Evolutionary conservation across 2,888 invertebrate species (phyloP).

Genomic region (Scaptomyza polygonia): DNA sequence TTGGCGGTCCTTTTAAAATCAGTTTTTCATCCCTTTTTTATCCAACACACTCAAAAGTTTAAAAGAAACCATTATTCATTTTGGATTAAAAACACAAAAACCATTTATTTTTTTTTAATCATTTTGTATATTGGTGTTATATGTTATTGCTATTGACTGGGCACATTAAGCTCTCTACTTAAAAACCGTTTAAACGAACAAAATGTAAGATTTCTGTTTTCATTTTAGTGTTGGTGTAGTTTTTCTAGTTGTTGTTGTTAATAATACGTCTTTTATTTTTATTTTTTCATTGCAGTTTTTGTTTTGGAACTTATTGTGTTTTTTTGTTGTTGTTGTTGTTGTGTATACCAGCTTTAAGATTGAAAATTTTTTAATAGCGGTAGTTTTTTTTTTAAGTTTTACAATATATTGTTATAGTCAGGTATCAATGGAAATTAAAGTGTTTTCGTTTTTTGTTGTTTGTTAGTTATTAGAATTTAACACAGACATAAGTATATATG

Average conservation of each 20-base stretch:
- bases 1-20: neutral
- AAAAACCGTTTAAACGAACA: slow-evolving; percentile 57
- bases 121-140: slow-evolving; percentile 73
- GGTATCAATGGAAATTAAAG: slow-evolving; percentile 74
- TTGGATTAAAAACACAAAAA: slow-evolving; percentile 52
- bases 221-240: slow-evolving; percentile 35
- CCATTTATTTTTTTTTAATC: slow-evolving; percentile 61
- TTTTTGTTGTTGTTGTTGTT: neutral
- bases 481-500: slow-evolving; percentile 51
- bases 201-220: slow-evolving; percentile 35
- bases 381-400: slow-evolving; percentile 40
- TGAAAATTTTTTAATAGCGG: slow-evolving; percentile 68
- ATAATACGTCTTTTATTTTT: slow-evolving; percentile 7
- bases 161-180: slow-evolving; percentile 78
- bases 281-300: slow-evolving; percentile 8
- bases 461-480: slow-evolving; percentile 56
- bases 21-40: no score
- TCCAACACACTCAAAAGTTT: no score
- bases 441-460: neutral
- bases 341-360: slow-evolving; percentile 41
- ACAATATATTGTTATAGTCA: slow-evolving; percentile 63
- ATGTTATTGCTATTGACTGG: slow-evolving; percentile 72
- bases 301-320: slow-evolving; percentile 23
- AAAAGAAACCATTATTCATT: neutral
- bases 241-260: slow-evolving; percentile 13